Evolutionary conservation across 2,888 invertebrate genomes (phyloP).

Genomic region (Nematopogon swammerdamellus): DNA sequence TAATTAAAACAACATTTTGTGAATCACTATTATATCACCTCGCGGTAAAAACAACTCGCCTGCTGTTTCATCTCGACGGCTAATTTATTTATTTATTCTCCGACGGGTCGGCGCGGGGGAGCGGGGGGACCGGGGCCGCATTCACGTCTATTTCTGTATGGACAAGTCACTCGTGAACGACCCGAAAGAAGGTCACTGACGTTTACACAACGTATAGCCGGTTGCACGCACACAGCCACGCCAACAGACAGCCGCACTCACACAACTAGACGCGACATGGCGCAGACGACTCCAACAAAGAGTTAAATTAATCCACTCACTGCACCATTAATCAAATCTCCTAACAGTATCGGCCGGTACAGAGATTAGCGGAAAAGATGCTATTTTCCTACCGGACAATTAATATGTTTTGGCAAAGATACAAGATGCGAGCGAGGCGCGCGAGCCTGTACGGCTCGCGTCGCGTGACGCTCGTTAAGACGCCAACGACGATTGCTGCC

Average conservation of each 20-base stretch:
- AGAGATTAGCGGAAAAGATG: conserved; percentile 43
- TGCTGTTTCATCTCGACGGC: neutral
- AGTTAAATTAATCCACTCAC: neutral
- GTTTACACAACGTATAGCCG: neutral
- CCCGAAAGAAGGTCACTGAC: neutral
- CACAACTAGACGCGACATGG: neutral
- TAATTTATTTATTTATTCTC: neutral
- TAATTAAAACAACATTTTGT: neutral
- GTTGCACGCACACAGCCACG: neutral
- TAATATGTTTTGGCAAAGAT: conserved; percentile 50
- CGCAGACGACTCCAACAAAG: neutral
- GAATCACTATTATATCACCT: neutral
- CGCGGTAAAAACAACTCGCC: neutral
- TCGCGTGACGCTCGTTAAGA: neutral
- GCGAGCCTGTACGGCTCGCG: too few relatives aligned
- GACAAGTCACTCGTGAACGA: neutral
- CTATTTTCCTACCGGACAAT: conserved; percentile 49
- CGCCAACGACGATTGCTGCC: too few relatives aligned
- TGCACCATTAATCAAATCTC: neutral
- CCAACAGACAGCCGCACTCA: neutral
- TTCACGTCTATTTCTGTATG: neutral
- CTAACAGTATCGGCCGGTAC: neutral
- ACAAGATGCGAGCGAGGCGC: neutral
- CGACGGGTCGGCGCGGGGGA: neutral
- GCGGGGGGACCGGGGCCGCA: neutral